phyloP scores from a whole-genome alignment of 2,888 invertebrate species.

The Andrena camellia region DNA sequence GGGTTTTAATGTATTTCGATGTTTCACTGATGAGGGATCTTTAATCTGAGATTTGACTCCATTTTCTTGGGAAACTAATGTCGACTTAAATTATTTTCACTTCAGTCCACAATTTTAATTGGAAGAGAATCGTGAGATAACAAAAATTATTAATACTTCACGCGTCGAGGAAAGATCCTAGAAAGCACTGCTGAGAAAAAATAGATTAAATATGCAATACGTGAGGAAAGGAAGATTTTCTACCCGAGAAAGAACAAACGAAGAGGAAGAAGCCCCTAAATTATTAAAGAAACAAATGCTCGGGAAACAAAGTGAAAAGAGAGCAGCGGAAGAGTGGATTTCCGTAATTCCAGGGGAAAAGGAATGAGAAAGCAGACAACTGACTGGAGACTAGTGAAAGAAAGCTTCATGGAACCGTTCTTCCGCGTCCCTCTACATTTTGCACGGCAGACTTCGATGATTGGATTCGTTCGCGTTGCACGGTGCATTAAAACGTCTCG shows the following conservation, averaged over 20 bases:
- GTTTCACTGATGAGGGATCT: background rate
- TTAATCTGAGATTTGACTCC: too few species aligned
- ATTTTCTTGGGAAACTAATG: too few species aligned
- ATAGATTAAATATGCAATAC: background rate
- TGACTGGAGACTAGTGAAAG: background rate
- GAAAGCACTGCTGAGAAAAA: too few species aligned
- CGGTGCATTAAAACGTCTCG: slow-evolving; percentile 69
- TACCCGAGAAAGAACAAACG: background rate
- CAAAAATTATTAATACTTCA: too few species aligned
- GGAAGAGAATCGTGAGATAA: too few species aligned
- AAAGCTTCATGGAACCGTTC: background rate
- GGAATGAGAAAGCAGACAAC: background rate
- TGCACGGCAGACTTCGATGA: background rate
- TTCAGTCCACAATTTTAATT: too few species aligned
- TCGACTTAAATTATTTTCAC: too few species aligned
- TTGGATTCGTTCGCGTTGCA: background rate
- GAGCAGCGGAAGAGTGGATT: background rate
- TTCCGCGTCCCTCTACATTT: background rate
- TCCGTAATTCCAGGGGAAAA: background rate
- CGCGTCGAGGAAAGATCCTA: too few species aligned
- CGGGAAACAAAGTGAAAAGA: background rate
- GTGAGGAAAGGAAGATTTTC: background rate
- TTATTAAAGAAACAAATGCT: background rate
- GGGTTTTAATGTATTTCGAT: background rate
- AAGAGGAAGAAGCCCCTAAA: background rate